Percentiles rank a stretch among this genome's conserved stretches.
These are phyloP conservation scores for Chascanopsetta lugubris DNA, from an alignment of 2,113 vertebrate genomes.

Conservation along the genomic window DNA sequence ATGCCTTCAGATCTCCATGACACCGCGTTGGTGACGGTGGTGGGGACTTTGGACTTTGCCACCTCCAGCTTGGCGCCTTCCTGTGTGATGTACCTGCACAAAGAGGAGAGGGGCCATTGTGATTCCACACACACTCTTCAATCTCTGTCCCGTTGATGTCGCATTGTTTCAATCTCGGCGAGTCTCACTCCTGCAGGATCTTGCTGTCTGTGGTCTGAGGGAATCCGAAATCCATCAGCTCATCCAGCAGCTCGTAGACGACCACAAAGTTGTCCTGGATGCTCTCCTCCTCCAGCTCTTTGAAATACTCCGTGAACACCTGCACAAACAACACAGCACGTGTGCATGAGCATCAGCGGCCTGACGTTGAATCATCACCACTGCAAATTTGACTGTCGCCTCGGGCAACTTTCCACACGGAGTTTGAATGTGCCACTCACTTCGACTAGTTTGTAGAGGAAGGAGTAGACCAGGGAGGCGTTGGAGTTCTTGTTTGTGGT, in stretches of 20 bases:
- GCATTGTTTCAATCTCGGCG: not conserved
- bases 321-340: slow-evolving; percentile 41
- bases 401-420: not conserved
- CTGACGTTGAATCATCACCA: not conserved
- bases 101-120: not conserved
- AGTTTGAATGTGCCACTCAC: slow-evolving; percentile 70
- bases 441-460: slow-evolving; percentile 94
- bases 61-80: slow-evolving; percentile 91
- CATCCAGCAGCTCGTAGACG: slow-evolving; percentile 92
- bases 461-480: slow-evolving; percentile 89
- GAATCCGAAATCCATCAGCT: slow-evolving; percentile 97
- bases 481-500: slow-evolving; percentile 93
- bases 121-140: slow-evolving; percentile 2
- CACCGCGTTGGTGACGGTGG: slow-evolving; percentile 94
- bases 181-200: slow-evolving; percentile 92
- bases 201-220: slow-evolving; percentile 96
- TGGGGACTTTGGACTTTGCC: slow-evolving; percentile 85
- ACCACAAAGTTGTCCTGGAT: slow-evolving; percentile 96
- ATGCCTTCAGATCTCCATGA: slow-evolving; percentile 96
- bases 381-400: not conserved
- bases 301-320: slow-evolving; percentile 96
- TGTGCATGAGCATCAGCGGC: not conserved
- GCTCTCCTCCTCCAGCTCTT: slow-evolving; percentile 96
- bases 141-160: too few relatives aligned
- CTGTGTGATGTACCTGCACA: slow-evolving; percentile 91